Conservation (phyloP, 2,113 vertebrate genomes). For the Chaetorhynchus papuensis region DNA sequence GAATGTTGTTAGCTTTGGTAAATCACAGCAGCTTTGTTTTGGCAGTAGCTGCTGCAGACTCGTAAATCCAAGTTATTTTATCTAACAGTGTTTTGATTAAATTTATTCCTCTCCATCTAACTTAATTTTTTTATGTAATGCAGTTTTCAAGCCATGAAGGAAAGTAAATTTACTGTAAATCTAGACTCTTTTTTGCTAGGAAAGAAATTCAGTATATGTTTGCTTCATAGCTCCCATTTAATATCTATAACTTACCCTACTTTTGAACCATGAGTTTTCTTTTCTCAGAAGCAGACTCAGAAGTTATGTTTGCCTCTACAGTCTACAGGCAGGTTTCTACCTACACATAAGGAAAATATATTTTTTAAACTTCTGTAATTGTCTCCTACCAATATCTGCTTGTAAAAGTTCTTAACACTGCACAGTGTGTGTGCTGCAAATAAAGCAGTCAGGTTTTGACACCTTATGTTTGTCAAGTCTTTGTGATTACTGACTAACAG, state of each 20-base stretch:
- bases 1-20: conserved; percentile 12
- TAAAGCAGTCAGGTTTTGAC: not conserved
- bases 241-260: conserved; percentile 43
- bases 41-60: conserved; percentile 65
- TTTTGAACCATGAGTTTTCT: not conserved
- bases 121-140: conserved; percentile 72
- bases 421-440: not conserved
- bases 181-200: conserved; percentile 25
- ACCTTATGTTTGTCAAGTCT: not conserved
- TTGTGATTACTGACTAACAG: not conserved
- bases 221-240: conserved; percentile 60
- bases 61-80: conserved; percentile 71
- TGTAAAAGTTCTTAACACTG: not conserved
- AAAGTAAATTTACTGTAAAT: conserved; percentile 70
- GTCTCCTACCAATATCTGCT: not conserved
- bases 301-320: not conserved
- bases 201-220: conserved; percentile 47
- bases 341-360: not conserved
- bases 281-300: conserved; percentile 10
- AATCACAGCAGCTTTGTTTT: conserved; percentile 55
- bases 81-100: conserved; percentile 68
- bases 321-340: not conserved
- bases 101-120: conserved; percentile 70
- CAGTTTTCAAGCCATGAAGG: conserved; percentile 62
- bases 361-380: not conserved